Conservation (phyloP, 2,888 invertebrate species). For the Tipula lateralis region DNA sequence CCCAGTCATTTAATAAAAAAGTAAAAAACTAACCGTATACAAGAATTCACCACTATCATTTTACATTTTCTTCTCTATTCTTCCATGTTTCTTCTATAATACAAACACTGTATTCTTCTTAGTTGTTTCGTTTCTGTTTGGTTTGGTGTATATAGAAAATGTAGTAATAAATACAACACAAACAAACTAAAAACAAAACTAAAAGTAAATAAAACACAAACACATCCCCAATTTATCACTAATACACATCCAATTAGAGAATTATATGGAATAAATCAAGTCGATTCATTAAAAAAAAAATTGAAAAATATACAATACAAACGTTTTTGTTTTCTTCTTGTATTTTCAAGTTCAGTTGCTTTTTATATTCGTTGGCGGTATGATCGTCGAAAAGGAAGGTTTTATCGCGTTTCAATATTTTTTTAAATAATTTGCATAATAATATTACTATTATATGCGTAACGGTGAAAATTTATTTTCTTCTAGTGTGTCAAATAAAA, state of each 20-base stretch:
- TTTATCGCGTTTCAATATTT: not conserved
- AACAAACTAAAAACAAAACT: not conserved
- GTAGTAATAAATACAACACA: not conserved
- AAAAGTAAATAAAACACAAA: not conserved
- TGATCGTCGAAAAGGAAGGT: not conserved
- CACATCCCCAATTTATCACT: not conserved
- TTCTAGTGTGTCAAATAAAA: not conserved
- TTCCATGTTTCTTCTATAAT: not conserved
- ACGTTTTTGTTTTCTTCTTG: not conserved
- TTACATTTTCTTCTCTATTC: not conserved
- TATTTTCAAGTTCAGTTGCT: constrained; percentile 19
- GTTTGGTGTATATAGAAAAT: not conserved
- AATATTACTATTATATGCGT: not conserved
- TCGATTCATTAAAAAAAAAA: constrained; percentile 1
- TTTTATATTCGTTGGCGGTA: not conserved
- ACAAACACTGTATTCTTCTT: not conserved
- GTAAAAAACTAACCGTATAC: not conserved
- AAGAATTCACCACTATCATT: constrained; percentile 11
- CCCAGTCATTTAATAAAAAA: not conserved
- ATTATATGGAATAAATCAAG: constrained; percentile 24
- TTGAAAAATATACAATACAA: constrained; percentile 8
- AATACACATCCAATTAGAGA: not conserved
- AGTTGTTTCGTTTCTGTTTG: not conserved
- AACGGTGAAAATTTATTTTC: not conserved
- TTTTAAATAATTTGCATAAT: constrained; percentile 3